Evolutionary conservation across 2,113 vertebrate genomes (phyloP).

Genomic region (Otus sunia): DNA sequence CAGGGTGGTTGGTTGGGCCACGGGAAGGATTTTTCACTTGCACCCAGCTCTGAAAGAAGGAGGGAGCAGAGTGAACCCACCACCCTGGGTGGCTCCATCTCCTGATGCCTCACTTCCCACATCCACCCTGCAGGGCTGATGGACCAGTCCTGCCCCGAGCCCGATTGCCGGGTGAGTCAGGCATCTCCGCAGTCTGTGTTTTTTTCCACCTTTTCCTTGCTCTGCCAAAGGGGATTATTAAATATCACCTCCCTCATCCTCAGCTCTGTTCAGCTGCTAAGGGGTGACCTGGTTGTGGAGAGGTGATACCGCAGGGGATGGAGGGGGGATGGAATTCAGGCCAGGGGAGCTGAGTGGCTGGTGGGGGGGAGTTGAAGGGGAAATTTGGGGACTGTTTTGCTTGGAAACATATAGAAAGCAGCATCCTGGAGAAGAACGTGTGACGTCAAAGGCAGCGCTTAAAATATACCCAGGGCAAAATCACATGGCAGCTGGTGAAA

Average conservation of each 20-base stretch:
- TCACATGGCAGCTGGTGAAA: slow-evolving; percentile 41
- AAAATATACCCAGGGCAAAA: slow-evolving; percentile 55
- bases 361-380: background rate
- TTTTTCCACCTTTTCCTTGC: background rate
- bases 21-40: background rate
- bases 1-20: accelerated
- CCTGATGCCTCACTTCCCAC: background rate
- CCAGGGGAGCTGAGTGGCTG: background rate
- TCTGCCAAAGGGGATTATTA: background rate
- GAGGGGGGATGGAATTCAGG: background rate
- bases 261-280: background rate
- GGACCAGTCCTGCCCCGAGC: accelerated
- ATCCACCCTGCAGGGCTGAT: accelerated
- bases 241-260: background rate
- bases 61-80: background rate
- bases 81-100: background rate
- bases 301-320: accelerated
- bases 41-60: background rate
- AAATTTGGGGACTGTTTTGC: background rate
- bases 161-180: accelerated
- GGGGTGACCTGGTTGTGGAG: background rate
- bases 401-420: background rate
- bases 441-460: slow-evolving; percentile 59
- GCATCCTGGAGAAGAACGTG: slow-evolving; percentile 8
- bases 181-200: accelerated